Conservation (phyloP, 2,113 vertebrate species). For the Gymnorhina tibicen region DNA sequence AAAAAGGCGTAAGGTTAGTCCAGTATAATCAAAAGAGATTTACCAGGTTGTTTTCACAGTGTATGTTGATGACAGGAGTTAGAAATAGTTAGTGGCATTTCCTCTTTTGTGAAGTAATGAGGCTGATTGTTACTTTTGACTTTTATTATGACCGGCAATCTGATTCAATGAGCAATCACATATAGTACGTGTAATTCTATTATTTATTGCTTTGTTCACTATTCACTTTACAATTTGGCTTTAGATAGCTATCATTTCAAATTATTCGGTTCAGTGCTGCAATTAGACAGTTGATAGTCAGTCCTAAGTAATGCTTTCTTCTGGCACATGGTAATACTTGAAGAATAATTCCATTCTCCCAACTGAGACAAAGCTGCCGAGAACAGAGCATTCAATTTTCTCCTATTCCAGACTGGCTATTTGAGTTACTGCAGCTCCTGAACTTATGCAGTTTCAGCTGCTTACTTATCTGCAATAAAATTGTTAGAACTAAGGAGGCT, state of each 20-base stretch:
- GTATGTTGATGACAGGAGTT: not conserved
- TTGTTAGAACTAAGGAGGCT: not conserved
- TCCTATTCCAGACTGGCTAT: not conserved
- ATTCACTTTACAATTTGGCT: conserved; percentile 20
- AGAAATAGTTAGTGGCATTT: not conserved
- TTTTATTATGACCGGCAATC: not conserved
- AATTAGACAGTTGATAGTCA: not conserved
- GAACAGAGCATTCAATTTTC: conserved; percentile 13
- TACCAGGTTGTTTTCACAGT: not conserved
- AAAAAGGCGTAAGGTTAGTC: not conserved
- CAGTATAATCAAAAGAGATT: not conserved
- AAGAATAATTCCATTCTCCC: conserved; percentile 14
- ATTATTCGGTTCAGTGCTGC: conserved; percentile 8
- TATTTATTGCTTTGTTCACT: conserved; percentile 47
- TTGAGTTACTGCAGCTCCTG: conserved; percentile 6
- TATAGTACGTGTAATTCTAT: not conserved
- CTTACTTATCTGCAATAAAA: conserved; percentile 18
- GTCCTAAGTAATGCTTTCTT: conserved; percentile 16
- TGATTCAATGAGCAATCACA: conserved; percentile 35
- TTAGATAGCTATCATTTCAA: conserved; percentile 35
- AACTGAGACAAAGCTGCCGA: not conserved
- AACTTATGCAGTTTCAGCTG: not conserved
- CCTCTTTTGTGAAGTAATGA: not conserved
- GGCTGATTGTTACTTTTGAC: conserved; percentile 3
- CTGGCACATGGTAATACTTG: not conserved